These are phyloP conservation scores for Diogma glabrata DNA, from an alignment of 2,888 invertebrate genomes.

Conservation along the genomic window DNA sequence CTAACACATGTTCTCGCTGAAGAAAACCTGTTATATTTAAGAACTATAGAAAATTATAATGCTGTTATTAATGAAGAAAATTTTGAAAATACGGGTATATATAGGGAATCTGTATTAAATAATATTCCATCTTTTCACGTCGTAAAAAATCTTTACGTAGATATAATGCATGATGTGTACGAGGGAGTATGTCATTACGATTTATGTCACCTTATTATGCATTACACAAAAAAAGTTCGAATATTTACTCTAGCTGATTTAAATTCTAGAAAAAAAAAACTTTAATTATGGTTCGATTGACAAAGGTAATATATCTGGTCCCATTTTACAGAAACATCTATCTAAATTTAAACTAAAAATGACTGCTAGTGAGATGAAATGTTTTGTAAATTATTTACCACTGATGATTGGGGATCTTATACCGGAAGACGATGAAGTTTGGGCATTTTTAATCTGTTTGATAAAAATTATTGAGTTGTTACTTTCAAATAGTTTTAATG, in stretches of 20 bases:
- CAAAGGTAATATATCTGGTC: neutral
- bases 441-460: constrained; percentile 9
- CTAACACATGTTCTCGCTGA: neutral
- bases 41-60: neutral
- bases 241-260: constrained; percentile 9
- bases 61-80: neutral
- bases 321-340: constrained; percentile 8
- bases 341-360: constrained; percentile 5
- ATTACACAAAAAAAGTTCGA: neutral
- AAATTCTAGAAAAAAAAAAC: constrained; percentile 10
- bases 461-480: constrained; percentile 10
- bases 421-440: constrained; percentile 6
- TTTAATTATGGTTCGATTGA: constrained; percentile 12
- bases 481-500: neutral
- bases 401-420: constrained; percentile 10
- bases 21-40: neutral
- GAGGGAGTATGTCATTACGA: constrained; percentile 14
- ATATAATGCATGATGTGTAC: constrained; percentile 13
- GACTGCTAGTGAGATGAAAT: constrained; percentile 12
- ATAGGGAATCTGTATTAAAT: neutral
- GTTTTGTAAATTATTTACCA: neutral
- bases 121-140: constrained; percentile 1
- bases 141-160: constrained; percentile 4
- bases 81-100: neutral
- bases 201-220: constrained; percentile 4